A percentile compares a stretch with the other conserved stretches of the same genome.
These are phyloP conservation scores for Chionodraco myersi DNA, from an alignment of 2,113 vertebrate genomes.

Conservation along the genomic window DNA sequence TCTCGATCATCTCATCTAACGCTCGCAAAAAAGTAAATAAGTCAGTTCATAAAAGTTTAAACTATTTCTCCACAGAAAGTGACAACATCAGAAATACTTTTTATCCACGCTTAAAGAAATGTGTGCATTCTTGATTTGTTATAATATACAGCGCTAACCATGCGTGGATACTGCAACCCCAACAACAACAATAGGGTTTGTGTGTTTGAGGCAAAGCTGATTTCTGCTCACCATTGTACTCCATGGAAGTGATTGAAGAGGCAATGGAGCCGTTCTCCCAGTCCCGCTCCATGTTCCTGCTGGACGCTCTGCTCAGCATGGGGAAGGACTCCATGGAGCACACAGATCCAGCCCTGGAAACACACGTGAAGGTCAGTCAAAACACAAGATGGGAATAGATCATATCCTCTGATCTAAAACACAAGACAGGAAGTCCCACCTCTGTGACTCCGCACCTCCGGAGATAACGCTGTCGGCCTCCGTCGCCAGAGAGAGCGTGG, in stretches of 20 bases:
- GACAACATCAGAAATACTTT: neutral
- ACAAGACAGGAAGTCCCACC: slow-evolving; percentile 77
- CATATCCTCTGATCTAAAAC: neutral
- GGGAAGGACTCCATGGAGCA: slow-evolving; percentile 94
- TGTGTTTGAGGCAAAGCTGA: no score
- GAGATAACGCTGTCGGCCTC: slow-evolving; percentile 93
- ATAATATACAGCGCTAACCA: no score
- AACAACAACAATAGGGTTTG: no score
- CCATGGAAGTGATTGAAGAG: slow-evolving; percentile 92
- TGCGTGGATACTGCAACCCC: no score
- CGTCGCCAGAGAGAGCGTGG: slow-evolving; percentile 94
- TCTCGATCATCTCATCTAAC: neutral
- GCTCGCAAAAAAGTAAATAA: neutral
- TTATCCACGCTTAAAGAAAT: no score
- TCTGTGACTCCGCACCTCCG: slow-evolving; percentile 87
- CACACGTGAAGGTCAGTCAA: neutral
- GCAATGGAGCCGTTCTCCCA: slow-evolving; percentile 96
- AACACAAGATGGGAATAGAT: neutral
- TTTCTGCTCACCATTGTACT: slow-evolving; percentile 89
- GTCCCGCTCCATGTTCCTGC: slow-evolving; percentile 93
- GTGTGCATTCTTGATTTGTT: no score
- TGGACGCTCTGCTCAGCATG: slow-evolving; percentile 89
- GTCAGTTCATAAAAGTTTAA: neutral
- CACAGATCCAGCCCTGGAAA: slow-evolving; percentile 89
- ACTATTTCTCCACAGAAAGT: neutral